Evolutionary conservation across 2,113 vertebrate species (phyloP).

Genomic region (Monarcha castaneiventris): DNA sequence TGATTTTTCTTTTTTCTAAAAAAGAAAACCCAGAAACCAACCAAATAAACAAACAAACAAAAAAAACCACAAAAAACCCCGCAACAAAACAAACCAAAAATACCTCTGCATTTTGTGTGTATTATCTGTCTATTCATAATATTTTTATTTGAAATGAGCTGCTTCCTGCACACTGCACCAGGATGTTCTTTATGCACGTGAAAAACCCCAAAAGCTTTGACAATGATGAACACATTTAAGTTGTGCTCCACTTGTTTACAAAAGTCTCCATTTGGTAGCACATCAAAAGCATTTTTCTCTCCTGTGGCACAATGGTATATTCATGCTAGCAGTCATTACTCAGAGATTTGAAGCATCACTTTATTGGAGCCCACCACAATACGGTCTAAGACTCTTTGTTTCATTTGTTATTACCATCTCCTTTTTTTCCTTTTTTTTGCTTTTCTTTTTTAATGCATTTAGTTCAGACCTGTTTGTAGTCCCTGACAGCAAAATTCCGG

Average conservation of each 20-base stretch:
- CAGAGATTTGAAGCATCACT: conserved; percentile 70
- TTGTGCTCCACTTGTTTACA: conserved; percentile 73
- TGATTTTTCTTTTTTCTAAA: not conserved
- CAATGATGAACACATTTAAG: conserved; percentile 67
- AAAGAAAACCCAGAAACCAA: not conserved
- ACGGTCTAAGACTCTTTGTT: conserved; percentile 64
- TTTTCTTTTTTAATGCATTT: not conserved
- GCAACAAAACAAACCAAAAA: no score
- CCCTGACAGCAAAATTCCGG: conserved; percentile 30
- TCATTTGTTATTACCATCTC: conserved; percentile 62
- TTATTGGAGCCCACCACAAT: conserved; percentile 67
- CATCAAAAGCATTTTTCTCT: conserved; percentile 74
- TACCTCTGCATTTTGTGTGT: not conserved
- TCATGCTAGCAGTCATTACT: conserved; percentile 71
- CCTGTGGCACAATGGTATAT: conserved; percentile 69
- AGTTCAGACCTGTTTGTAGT: conserved; percentile 40
- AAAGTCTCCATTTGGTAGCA: conserved; percentile 70
- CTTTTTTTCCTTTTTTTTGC: not conserved
- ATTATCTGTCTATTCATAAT: conserved; percentile 58
- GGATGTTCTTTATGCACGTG: conserved; percentile 32
- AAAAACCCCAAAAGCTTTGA: conserved; percentile 56
- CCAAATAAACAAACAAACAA: no score
- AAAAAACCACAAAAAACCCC: no score
- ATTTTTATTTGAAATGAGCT: conserved; percentile 50
- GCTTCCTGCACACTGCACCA: not conserved